Evolutionary conservation across 2,113 vertebrate species (phyloP).

Genomic region (Calypte anna): DNA sequence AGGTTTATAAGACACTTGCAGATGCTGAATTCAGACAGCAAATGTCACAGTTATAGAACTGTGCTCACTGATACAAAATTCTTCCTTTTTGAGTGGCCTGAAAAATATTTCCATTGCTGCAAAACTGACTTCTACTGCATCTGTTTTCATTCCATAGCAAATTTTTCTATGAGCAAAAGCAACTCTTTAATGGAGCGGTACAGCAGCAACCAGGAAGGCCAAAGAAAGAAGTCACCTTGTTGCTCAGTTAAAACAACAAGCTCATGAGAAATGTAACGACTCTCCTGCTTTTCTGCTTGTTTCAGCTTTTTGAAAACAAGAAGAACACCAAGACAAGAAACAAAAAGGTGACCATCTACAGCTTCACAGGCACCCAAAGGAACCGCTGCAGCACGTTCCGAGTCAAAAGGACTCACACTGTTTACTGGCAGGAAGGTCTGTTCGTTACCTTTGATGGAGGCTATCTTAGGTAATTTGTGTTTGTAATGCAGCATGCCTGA

Average conservation of each 20-base stretch:
- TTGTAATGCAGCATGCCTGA: slow-evolving; percentile 53
- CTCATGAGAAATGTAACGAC: background rate
- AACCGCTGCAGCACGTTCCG: slow-evolving; percentile 96
- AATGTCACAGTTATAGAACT: background rate
- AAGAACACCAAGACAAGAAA: slow-evolving; percentile 77
- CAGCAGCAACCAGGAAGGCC: background rate
- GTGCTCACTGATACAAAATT: background rate
- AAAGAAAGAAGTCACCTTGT: background rate
- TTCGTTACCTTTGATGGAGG: slow-evolving; percentile 93
- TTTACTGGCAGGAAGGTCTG: slow-evolving; percentile 87
- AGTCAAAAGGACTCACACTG: slow-evolving; percentile 86
- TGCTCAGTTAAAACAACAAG: background rate
- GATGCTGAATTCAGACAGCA: background rate
- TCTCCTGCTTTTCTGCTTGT: background rate
- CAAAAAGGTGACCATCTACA: slow-evolving; percentile 88
- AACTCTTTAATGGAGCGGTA: background rate
- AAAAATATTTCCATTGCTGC: background rate
- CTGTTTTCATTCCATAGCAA: background rate
- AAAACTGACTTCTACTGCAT: background rate
- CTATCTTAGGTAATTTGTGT: slow-evolving; percentile 88
- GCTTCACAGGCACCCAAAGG: slow-evolving; percentile 87
- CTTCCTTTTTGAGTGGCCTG: background rate
- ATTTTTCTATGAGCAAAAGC: background rate
- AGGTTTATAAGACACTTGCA: background rate
- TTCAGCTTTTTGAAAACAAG: slow-evolving; percentile 89